Base-by-base conservation (phyloP, 53 echinoderm and acorn worm species). In the Arbacia lixula region DNA sequence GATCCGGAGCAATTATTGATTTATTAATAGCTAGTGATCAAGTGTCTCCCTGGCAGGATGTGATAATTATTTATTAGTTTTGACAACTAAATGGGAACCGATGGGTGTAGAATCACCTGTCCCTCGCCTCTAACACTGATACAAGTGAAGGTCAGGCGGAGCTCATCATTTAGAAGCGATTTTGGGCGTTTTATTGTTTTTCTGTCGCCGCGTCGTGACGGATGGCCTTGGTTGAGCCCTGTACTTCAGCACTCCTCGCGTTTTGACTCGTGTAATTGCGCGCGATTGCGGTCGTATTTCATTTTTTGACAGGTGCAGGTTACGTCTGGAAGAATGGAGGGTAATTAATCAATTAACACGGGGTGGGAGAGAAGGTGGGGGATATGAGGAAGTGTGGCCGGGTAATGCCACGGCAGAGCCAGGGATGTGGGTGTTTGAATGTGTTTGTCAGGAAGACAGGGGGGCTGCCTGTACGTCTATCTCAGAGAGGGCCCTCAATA, bases 31-130 rank as follows among this genome's bases (percentile, higher is more conserved):
- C n/a, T n/a, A n/a, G n/a, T n/a, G n/a, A n/a, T n/a, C n/a, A n/a
- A n/a, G n/a, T 46, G 8, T 46, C 49, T 46, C 49, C 43, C 69
- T 69, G 27, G 29, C 69, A 69, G 69, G 69, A 69, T 43, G 21
- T 69, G 69, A 69, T 69, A 69, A 69, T 69, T 69, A 69, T 69
- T 69, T 69, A 69, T 69, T 69, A 69, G 11, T 69, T 69, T 42
- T 42, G 69, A 69, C 40, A 69, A 69, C 69, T 42, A 42, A 67
- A 69, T 12, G 3, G 69, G 25, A 69, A 69, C 41, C 26, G 27
- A 1, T 69, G 43, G 69, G 27, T 69, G 41, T 36, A 69, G 69
- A 69, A 69, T 42, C 69, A 69, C 69, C 69, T 69, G 69, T 69
- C 17, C 16, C 2, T 29, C 9, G 41, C 43, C 41, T 69, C 69